Conservation (phyloP, 2,113 vertebrate genomes). For the Sminthopsis crassicaudata region DNA sequence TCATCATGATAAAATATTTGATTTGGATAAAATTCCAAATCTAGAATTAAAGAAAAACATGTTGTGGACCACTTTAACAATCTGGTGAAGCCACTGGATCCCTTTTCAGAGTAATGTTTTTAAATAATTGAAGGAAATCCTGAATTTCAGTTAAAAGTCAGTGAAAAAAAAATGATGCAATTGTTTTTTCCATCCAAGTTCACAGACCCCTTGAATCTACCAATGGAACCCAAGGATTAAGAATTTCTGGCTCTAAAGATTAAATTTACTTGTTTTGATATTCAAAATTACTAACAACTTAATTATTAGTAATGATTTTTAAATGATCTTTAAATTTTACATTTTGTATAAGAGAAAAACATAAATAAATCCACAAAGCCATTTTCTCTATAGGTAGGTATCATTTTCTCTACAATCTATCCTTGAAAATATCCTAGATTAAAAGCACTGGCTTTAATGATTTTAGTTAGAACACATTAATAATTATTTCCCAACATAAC, state of each 20-base stretch:
- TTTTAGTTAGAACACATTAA: constrained; percentile 14
- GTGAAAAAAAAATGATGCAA: background rate
- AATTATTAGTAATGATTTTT: constrained; percentile 35
- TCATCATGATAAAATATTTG: constrained; percentile 33
- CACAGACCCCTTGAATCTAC: background rate
- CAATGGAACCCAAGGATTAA: background rate
- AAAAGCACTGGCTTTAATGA: constrained; percentile 34
- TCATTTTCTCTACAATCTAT: background rate
- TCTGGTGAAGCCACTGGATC: background rate
- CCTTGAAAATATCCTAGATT: constrained; percentile 22
- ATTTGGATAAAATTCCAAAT: constrained; percentile 10
- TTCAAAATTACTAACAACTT: constrained; percentile 44
- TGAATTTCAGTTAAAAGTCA: background rate
- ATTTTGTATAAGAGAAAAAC: constrained; percentile 13
- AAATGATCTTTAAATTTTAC: constrained; percentile 11
- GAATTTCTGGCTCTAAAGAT: background rate
- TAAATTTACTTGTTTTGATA: background rate
- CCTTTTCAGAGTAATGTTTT: background rate
- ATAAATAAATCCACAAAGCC: background rate
- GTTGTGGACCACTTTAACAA: background rate
- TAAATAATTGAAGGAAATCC: background rate
- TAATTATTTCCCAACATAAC: constrained; percentile 29
- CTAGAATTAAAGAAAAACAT: background rate
- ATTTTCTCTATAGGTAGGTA: background rate
- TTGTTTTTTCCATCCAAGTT: background rate